Evolutionary conservation across 1,140 invertebrate species (phyloP).

Genomic region (Arion vulgaris): DNA sequence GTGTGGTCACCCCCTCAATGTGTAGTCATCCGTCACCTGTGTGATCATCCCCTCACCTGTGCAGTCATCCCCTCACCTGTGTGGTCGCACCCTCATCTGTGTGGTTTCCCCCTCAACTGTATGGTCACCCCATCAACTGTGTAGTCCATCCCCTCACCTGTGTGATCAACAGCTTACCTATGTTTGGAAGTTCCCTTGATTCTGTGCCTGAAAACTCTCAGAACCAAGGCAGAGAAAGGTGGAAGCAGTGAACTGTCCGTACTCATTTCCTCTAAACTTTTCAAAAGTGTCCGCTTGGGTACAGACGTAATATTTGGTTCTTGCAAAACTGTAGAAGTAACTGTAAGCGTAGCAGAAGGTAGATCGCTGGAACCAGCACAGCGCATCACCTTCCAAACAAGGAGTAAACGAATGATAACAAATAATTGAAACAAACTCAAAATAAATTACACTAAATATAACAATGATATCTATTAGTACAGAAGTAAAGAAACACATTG

Average conservation of each 20-base stretch:
- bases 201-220: constrained; percentile 14
- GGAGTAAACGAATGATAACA: too few species aligned
- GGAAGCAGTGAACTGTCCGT: not conserved
- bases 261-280: not conserved
- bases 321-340: not conserved
- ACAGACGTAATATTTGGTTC: not conserved
- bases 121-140: not conserved
- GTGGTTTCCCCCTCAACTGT: too few species aligned
- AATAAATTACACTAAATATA: not conserved
- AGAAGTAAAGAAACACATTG: too few species aligned
- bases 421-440: too few species aligned
- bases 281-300: not conserved
- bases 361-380: not conserved
- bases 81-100: too few species aligned
- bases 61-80: too few species aligned
- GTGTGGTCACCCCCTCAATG: too few species aligned
- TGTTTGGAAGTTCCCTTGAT: not conserved
- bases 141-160: not conserved
- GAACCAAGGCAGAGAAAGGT: not conserved
- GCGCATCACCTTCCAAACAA: not conserved
- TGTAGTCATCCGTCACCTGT: too few species aligned
- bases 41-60: too few species aligned
- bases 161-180: not conserved
- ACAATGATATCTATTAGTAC: not conserved
- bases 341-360: not conserved